phyloP scores from a whole-genome alignment of 1,140 invertebrate species.

The Cyclargus thomasi region DNA sequence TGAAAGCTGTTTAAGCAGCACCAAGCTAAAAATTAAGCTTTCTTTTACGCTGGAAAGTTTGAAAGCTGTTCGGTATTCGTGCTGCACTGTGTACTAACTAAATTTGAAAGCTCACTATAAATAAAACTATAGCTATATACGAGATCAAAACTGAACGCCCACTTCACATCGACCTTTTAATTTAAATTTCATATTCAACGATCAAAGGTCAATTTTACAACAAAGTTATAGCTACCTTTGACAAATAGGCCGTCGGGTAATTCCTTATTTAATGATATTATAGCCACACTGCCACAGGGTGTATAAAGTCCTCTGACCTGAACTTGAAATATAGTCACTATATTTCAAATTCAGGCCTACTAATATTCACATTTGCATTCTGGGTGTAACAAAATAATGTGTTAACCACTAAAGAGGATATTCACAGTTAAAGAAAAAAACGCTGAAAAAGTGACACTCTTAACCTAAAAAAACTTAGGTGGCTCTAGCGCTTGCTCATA shows the following conservation, averaged over 20 bases:
- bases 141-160: not conserved
- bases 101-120: slow-evolving; percentile 20
- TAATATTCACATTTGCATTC: too few relatives aligned
- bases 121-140: slow-evolving; percentile 17
- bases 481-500: too few relatives aligned
- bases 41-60: not conserved
- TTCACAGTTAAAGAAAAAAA: too few relatives aligned
- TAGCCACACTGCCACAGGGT: not conserved
- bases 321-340: too few relatives aligned
- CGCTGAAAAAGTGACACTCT: too few relatives aligned
- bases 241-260: too few relatives aligned
- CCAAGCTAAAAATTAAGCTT: not conserved
- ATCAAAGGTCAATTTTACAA: not conserved
- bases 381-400: too few relatives aligned
- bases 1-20: too few relatives aligned
- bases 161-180: slow-evolving; percentile 1
- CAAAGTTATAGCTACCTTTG: slow-evolving; percentile 3
- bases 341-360: too few relatives aligned
- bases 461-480: too few relatives aligned
- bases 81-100: not conserved
- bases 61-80: not conserved
- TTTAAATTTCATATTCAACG: not conserved
- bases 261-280: not conserved
- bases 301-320: not conserved
- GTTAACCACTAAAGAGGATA: too few relatives aligned